A percentile compares a stretch with the other conserved stretches of the same genome.
phyloP scores from a whole-genome alignment of 2,113 vertebrate genomes.

The Corythaixoides concolor region DNA sequence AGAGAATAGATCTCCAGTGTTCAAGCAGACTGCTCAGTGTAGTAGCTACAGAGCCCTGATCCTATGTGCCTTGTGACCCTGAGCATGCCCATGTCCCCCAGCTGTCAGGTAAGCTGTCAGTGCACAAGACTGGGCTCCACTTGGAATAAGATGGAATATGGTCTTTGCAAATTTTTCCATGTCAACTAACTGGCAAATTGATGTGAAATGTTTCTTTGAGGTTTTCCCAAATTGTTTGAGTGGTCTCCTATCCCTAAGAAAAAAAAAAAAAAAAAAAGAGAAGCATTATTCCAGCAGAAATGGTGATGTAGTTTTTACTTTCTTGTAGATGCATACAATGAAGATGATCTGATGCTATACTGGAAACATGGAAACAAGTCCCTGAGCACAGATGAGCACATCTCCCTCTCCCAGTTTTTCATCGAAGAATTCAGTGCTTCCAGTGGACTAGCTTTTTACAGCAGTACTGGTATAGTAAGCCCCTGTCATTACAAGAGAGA shows the following conservation, averaged over 20 bases:
- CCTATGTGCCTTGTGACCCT: neutral
- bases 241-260: neutral
- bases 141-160: neutral
- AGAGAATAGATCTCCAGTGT: neutral
- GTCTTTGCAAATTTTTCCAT: neutral
- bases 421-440: conserved; percentile 90
- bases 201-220: neutral
- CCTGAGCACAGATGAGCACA: conserved; percentile 86
- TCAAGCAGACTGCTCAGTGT: neutral
- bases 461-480: conserved; percentile 85
- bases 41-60: neutral
- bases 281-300: neutral
- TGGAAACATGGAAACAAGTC: conserved; percentile 92
- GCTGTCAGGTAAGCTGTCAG: neutral
- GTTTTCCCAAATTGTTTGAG: neutral
- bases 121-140: neutral
- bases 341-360: conserved; percentile 92
- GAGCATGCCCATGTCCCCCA: neutral
- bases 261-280: neutral
- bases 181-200: neutral
- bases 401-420: conserved; percentile 91
- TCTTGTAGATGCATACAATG: conserved; percentile 88
- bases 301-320: neutral
- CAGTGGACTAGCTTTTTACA: conserved; percentile 89
- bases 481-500: neutral